Percentiles rank a stretch among this genome's conserved stretches.
Conservation (phyloP, 1,140 invertebrate species). For the Apis florea region DNA sequence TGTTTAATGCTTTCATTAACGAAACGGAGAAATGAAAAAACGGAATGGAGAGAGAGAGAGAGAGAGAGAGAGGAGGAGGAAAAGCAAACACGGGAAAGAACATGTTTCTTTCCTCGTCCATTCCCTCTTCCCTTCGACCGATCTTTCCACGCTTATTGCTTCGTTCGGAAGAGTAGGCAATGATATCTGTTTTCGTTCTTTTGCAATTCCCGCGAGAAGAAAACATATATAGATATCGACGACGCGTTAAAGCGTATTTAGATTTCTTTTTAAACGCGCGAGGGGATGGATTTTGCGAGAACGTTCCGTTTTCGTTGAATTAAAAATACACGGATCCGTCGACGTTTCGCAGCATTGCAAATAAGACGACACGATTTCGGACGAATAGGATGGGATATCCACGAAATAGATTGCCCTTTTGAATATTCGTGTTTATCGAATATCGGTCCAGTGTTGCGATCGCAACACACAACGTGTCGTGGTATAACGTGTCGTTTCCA, state of each 20-base stretch:
- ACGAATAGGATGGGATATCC: background rate
- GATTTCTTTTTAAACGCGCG: background rate
- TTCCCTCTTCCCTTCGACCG: background rate
- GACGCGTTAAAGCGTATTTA: background rate
- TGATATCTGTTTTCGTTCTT: no score
- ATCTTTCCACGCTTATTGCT: background rate
- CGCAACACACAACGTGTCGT: no score
- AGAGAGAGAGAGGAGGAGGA: background rate
- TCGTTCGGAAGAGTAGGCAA: slow-evolving; percentile 4
- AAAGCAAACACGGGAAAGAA: slow-evolving; percentile 34
- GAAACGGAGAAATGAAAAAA: slow-evolving; percentile 20
- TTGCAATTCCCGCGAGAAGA: no score
- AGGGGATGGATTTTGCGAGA: background rate
- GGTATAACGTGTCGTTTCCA: no score
- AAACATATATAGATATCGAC: no score
- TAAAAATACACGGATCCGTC: background rate
- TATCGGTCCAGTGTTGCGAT: background rate
- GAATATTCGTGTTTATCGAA: background rate
- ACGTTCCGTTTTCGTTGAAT: background rate
- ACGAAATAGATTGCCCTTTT: background rate
- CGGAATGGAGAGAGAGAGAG: background rate
- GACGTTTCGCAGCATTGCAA: background rate
- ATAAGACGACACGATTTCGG: background rate
- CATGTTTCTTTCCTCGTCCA: slow-evolving; percentile 5
- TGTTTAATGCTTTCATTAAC: slow-evolving; percentile 70